Percentiles rank a stretch among this genome's conserved stretches.
phyloP scores from a whole-genome alignment of 2,797 vertebrate species.

The Tympanoctomys barrerae region DNA sequence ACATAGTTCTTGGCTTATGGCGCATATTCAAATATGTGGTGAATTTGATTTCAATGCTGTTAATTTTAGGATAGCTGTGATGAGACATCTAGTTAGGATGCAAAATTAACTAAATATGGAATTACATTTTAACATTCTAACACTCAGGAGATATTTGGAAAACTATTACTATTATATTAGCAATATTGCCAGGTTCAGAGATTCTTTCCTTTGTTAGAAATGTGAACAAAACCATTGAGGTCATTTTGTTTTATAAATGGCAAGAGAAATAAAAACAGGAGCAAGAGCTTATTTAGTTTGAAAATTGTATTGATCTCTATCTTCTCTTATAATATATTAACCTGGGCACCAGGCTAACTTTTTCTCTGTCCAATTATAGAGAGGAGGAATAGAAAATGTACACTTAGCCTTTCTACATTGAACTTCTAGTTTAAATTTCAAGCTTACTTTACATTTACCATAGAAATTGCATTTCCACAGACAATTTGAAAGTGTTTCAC shows the following conservation, averaged over 20 bases:
- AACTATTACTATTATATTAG: not conserved
- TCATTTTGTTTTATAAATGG: conserved; percentile 63
- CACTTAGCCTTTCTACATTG: not conserved
- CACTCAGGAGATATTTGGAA: conserved; percentile 22
- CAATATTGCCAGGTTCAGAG: not conserved
- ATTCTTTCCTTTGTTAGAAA: conserved; percentile 13
- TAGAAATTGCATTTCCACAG: conserved; percentile 35
- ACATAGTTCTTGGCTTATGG: not conserved
- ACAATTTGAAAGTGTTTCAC: conserved; percentile 66
- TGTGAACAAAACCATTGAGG: not conserved
- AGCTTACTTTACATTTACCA: conserved; percentile 39
- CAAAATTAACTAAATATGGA: conserved; percentile 32
- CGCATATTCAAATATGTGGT: not conserved
- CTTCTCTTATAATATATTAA: conserved; percentile 59
- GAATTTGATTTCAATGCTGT: conserved; percentile 25
- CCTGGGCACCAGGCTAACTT: conserved; percentile 56
- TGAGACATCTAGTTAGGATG: not conserved
- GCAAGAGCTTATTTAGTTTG: conserved; percentile 70
- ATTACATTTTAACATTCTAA: not conserved
- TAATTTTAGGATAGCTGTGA: conserved; percentile 12
- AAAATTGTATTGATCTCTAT: conserved; percentile 74
- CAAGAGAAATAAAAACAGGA: conserved; percentile 60
- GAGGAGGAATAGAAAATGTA: not conserved
- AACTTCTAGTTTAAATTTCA: conserved; percentile 44
- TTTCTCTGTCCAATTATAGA: conserved; percentile 68